Conservation (phyloP, 2,113 vertebrate species). For the Apteryx mantelli region DNA sequence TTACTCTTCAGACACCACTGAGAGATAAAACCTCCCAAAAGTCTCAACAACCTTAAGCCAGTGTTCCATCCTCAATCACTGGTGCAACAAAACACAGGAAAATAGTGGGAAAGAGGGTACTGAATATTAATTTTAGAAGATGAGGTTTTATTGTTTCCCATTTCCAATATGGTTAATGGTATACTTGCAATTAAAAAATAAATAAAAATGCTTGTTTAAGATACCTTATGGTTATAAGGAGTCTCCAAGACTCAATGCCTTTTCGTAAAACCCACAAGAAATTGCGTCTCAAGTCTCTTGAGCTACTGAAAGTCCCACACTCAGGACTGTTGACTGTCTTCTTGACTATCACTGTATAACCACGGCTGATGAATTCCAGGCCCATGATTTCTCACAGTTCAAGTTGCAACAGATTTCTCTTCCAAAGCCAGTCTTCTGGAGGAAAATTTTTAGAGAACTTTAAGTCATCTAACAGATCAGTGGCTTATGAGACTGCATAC, state of each 20-base stretch:
- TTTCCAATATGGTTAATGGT: background rate
- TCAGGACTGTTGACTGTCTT: background rate
- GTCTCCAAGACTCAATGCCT: no score
- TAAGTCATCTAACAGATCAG: background rate
- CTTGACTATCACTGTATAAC: background rate
- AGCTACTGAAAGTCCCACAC: background rate
- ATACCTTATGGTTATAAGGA: background rate
- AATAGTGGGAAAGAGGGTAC: background rate
- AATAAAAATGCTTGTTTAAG: background rate
- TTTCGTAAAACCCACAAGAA: background rate
- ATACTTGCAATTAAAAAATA: background rate
- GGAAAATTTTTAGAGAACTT: background rate
- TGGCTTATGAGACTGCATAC: background rate
- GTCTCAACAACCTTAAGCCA: background rate
- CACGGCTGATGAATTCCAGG: background rate
- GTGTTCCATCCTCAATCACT: background rate
- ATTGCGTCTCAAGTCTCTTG: background rate
- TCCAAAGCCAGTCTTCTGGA: background rate
- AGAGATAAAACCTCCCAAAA: background rate
- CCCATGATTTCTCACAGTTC: background rate
- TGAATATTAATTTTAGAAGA: background rate
- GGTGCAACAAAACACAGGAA: background rate
- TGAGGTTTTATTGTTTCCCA: background rate
- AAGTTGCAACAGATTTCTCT: background rate
- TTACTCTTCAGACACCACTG: background rate